phyloP scores from a whole-genome alignment of 2,888 invertebrate species.

The Eilema caniola region DNA sequence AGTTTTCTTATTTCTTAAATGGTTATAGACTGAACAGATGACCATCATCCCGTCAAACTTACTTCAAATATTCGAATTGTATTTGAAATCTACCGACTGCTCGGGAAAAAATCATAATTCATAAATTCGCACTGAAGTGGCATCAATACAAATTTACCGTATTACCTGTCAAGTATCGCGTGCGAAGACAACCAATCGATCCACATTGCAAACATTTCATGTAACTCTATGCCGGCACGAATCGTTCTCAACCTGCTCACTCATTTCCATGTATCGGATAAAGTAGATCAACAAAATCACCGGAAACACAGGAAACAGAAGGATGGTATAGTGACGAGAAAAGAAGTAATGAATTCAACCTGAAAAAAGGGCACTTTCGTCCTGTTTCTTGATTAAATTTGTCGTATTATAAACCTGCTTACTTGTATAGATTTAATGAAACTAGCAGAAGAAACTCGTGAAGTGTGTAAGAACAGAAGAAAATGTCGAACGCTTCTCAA shows the following conservation, averaged over 20 bases:
- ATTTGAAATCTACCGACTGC: not conserved
- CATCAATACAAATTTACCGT: conserved; percentile 32
- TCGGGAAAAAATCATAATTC: not conserved
- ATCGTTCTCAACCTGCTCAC: not conserved
- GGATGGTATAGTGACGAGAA: not conserved
- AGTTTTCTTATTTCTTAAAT: not conserved
- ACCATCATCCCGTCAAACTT: not conserved
- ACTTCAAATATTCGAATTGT: not conserved
- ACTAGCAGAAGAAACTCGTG: too few relatives aligned
- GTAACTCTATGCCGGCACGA: conserved; percentile 19
- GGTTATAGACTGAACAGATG: not conserved
- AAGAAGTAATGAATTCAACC: too few relatives aligned
- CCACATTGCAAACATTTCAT: conserved; percentile 34
- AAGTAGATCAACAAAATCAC: conserved; percentile 5
- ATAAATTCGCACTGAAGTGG: conserved; percentile 5
- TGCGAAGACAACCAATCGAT: conserved; percentile 35
- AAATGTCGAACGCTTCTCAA: too few relatives aligned
- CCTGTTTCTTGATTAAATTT: too few relatives aligned
- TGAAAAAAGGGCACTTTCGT: too few relatives aligned
- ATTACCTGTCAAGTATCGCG: conserved; percentile 37
- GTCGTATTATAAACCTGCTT: too few relatives aligned
- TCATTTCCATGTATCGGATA: not conserved
- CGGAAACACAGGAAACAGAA: not conserved
- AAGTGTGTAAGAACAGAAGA: too few relatives aligned
- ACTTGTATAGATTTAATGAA: too few relatives aligned